phyloP scores from a whole-genome alignment of 2,888 invertebrate species.

The Teinopalpus imperialis region DNA sequence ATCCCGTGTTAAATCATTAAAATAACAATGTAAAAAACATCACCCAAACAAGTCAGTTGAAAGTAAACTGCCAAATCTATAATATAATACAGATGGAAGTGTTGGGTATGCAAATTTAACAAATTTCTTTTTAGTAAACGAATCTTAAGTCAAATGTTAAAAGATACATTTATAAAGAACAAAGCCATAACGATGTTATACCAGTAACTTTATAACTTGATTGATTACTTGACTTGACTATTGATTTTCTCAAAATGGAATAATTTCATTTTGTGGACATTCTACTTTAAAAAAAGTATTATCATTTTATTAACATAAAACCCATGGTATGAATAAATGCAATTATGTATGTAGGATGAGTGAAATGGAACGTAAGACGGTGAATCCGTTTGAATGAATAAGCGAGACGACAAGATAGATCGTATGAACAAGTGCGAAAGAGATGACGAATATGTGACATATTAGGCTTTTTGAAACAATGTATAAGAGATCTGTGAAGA shows the following conservation, averaged over 20 bases:
- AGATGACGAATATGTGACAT: no score
- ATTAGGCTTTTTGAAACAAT: no score
- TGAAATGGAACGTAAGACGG: no score
- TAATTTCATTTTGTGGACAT: slow-evolving; percentile 27
- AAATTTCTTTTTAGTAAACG: slow-evolving; percentile 24
- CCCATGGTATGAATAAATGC: no score
- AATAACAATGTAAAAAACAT: no score
- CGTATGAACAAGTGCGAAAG: no score
- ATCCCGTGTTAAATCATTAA: no score
- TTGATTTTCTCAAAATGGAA: slow-evolving; percentile 27
- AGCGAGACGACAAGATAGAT: no score
- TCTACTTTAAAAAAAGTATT: slow-evolving; percentile 7
- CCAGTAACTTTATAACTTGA: slow-evolving; percentile 47
- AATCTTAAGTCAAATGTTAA: slow-evolving; percentile 19
- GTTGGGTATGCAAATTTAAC: slow-evolving; percentile 34
- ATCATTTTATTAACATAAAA: slow-evolving; percentile 13
- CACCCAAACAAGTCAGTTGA: no score
- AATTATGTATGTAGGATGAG: no score
- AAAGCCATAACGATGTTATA: slow-evolving; percentile 29
- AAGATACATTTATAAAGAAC: slow-evolving; percentile 33
- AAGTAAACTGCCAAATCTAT: slow-evolving; percentile 66
- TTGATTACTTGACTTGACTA: slow-evolving; percentile 50
- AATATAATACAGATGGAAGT: slow-evolving; percentile 54
- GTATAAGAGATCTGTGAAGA: no score
- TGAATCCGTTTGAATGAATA: no score